Evolutionary conservation across 2,888 invertebrate species (phyloP).

Genomic region (Melinopterus prodromus): DNA sequence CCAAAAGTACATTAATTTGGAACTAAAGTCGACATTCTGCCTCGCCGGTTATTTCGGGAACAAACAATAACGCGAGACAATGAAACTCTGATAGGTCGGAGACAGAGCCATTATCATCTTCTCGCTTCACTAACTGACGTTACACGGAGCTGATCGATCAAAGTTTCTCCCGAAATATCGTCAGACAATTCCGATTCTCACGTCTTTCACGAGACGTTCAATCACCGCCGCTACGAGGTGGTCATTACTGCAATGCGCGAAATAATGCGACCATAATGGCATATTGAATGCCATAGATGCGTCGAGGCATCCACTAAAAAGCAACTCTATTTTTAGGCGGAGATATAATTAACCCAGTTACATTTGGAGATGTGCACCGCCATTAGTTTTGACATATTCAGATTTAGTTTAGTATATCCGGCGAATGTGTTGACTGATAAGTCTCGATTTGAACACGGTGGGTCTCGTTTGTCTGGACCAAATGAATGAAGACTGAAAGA

Average conservation of each 20-base stretch:
- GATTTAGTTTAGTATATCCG: neutral
- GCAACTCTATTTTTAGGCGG: constrained; percentile 17
- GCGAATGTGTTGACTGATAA: neutral
- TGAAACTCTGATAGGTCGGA: neutral
- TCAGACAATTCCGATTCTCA: neutral
- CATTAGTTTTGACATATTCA: constrained; percentile 9
- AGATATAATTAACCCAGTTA: constrained; percentile 23
- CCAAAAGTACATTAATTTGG: neutral
- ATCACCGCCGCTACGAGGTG: neutral
- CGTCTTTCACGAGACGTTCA: neutral
- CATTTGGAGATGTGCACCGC: constrained; percentile 14
- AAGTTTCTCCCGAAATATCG: constrained; percentile 4
- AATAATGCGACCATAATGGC: constrained; percentile 16
- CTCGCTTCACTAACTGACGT: neutral
- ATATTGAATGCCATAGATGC: constrained; percentile 16
- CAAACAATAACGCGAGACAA: neutral
- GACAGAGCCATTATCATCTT: neutral
- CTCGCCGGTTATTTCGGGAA: neutral
- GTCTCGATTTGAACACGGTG: neutral
- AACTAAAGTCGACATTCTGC: neutral
- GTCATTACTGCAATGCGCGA: neutral
- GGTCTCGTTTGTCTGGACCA: too few species aligned
- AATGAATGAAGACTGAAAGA: too few species aligned
- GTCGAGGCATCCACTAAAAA: constrained; percentile 6
- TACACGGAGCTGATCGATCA: neutral